Evolutionary conservation across 2,113 vertebrate species (phyloP).

Genomic region (Hirundichthys speculiger): DNA sequence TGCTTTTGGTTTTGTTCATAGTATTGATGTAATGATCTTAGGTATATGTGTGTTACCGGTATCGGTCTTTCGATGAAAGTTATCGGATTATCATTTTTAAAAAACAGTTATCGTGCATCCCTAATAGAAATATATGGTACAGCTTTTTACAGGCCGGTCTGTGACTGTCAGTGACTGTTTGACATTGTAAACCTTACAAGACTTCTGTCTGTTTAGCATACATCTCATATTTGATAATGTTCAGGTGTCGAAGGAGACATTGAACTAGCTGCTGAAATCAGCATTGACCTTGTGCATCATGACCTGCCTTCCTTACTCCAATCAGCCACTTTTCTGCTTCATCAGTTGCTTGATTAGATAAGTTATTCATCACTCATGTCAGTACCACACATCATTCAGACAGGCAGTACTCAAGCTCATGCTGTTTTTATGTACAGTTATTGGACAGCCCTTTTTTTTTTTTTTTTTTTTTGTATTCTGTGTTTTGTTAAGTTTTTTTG

Average conservation of each 20-base stretch:
- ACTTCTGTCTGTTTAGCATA: neutral
- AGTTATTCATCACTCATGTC: slow-evolving; percentile 48
- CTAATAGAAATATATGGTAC: neutral
- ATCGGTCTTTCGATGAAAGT: too few relatives aligned
- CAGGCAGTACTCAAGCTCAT: neutral
- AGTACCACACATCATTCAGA: slow-evolving; percentile 3
- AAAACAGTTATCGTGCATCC: too few relatives aligned
- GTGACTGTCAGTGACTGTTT: too few relatives aligned
- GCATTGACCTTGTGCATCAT: slow-evolving; percentile 48
- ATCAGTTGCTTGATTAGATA: slow-evolving; percentile 62
- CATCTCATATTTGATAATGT: slow-evolving; percentile 16
- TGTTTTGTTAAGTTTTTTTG: too few relatives aligned
- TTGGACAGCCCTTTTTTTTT: too few relatives aligned
- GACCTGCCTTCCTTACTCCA: slow-evolving; percentile 43
- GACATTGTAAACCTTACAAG: neutral
- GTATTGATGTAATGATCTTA: too few relatives aligned
- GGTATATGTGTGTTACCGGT: too few relatives aligned
- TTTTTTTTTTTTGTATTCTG: too few relatives aligned
- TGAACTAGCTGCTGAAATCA: slow-evolving; percentile 50
- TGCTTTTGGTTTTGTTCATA: too few relatives aligned
- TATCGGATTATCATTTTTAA: too few relatives aligned
- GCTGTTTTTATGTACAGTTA: neutral
- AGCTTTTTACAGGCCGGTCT: neutral
- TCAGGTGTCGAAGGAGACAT: neutral
- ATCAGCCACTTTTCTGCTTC: slow-evolving; percentile 53